A percentile compares a stretch with the other conserved stretches of the same genome.
Evolutionary conservation across 1,140 invertebrate species (phyloP).

Genomic region (Aricia agestis): DNA sequence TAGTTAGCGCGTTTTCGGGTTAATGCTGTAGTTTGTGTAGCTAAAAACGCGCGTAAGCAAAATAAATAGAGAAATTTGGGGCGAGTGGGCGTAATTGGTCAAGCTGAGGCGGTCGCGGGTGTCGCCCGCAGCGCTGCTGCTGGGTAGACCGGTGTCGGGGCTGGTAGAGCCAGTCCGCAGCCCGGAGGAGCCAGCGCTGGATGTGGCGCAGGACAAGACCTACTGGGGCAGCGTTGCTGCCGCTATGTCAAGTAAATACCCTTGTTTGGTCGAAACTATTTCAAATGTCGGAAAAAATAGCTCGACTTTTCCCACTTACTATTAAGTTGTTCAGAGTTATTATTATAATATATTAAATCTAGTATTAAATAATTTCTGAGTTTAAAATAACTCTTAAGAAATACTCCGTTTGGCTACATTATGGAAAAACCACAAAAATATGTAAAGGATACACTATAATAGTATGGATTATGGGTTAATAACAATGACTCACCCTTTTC

Average conservation of each 20-base stretch:
- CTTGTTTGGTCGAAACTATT: background rate
- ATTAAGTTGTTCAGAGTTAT: too few relatives aligned
- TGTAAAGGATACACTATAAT: background rate
- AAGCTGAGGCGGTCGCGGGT: conserved; percentile 67
- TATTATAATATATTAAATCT: too few relatives aligned
- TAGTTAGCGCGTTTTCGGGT: conserved; percentile 28
- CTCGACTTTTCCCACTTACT: too few relatives aligned
- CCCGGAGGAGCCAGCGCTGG: conserved; percentile 68
- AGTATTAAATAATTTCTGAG: too few relatives aligned
- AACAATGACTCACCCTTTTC: background rate
- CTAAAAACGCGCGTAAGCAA: background rate
- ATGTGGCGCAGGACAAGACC: conserved; percentile 71
- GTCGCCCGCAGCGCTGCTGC: conserved; percentile 66
- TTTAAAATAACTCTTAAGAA: too few relatives aligned
- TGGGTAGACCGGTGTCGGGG: conserved; percentile 65
- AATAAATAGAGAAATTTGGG: background rate
- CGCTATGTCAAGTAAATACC: conserved; percentile 53
- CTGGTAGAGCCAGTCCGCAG: conserved; percentile 62
- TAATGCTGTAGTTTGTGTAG: conserved; percentile 32
- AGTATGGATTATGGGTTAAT: background rate
- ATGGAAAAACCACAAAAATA: background rate
- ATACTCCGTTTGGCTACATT: background rate
- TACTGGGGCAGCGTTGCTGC: conserved; percentile 67
- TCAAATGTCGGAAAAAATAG: background rate
- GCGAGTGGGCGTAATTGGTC: conserved; percentile 29